These are phyloP conservation scores for Zele albiditarsus DNA, from an alignment of 2,888 invertebrate species.

Conservation along the genomic window DNA sequence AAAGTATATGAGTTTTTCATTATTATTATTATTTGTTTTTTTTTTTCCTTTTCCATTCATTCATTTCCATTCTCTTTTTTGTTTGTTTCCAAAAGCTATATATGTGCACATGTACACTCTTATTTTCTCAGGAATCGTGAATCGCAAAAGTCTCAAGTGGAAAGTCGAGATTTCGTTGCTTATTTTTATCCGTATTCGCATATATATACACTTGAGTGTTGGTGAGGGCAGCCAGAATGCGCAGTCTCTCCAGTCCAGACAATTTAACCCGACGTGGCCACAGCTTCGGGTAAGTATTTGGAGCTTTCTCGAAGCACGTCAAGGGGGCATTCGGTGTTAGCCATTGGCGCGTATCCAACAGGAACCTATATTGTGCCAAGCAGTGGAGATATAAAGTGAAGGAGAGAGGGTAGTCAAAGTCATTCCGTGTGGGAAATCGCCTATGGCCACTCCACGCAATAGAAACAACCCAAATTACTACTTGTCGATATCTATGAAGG, in stretches of 20 bases:
- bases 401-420: not conserved
- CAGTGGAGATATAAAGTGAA: not conserved
- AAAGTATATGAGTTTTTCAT: not conserved
- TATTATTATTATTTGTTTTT: not conserved
- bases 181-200: constrained; percentile 41
- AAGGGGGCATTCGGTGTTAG: constrained; percentile 13
- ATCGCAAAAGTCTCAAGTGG: constrained; percentile 28
- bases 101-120: constrained; percentile 34
- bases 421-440: not conserved
- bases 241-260: constrained; percentile 41
- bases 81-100: constrained; percentile 29
- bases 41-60: not conserved
- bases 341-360: constrained; percentile 16
- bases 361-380: not conserved
- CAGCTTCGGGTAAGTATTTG: constrained; percentile 13
- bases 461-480: constrained; percentile 16
- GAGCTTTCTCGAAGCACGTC: constrained; percentile 13
- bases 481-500: not conserved
- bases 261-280: constrained; percentile 44
- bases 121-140: not conserved
- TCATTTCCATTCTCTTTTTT: not conserved
- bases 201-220: constrained; percentile 31
- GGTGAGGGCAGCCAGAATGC: constrained; percentile 36
- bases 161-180: constrained; percentile 41
- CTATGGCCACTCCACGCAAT: not conserved